These are phyloP conservation scores for Ardeotis arabs DNA, from an alignment of 2,113 vertebrate genomes.

Conservation along the genomic window DNA sequence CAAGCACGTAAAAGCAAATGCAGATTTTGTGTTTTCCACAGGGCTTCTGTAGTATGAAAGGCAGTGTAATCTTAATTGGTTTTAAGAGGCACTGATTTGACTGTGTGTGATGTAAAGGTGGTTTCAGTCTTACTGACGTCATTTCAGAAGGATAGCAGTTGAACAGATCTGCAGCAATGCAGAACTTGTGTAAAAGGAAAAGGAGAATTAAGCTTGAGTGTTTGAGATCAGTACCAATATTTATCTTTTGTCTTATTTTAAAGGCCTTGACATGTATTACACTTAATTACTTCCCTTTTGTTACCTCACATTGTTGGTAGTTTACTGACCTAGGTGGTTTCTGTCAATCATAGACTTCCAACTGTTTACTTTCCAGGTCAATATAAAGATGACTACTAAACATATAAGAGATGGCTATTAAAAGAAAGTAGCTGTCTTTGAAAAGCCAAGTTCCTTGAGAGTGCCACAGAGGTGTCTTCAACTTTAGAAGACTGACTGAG, in stretches of 20 bases:
- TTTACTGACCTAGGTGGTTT: background rate
- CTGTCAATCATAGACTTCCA: background rate
- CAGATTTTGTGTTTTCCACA: background rate
- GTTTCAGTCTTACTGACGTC: background rate
- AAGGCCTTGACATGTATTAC: background rate
- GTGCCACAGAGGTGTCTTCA: background rate
- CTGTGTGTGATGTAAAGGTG: background rate
- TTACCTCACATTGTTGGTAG: background rate
- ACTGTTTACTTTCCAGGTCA: background rate
- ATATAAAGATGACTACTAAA: background rate
- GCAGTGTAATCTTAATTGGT: background rate
- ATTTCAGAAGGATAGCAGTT: background rate
- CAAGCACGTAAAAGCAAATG: background rate
- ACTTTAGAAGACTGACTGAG: background rate
- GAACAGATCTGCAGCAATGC: background rate
- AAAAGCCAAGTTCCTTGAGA: background rate
- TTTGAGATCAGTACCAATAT: background rate
- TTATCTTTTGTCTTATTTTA: background rate
- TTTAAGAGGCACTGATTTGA: background rate
- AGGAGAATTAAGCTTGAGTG: background rate
- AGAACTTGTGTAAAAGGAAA: background rate
- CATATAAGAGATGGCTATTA: background rate
- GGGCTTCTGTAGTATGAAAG: background rate
- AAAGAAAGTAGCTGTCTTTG: background rate
- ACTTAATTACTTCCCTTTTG: background rate